phyloP scores from a whole-genome alignment of 2,113 vertebrate species.

The Dermatemys mawii region DNA sequence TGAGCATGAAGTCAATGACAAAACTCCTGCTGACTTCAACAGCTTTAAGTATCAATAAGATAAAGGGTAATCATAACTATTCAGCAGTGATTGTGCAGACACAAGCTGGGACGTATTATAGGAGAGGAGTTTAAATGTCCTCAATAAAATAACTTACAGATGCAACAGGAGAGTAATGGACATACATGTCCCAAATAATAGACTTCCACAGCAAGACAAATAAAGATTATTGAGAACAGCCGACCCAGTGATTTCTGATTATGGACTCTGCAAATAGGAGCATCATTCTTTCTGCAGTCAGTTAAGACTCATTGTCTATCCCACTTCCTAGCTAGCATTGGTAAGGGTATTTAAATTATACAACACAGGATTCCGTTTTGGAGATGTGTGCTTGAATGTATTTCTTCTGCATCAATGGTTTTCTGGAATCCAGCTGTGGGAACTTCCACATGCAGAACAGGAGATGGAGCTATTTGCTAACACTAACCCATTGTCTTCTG shows the following conservation, averaged over 20 bases:
- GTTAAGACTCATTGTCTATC: neutral
- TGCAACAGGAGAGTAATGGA: neutral
- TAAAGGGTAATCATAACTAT: neutral
- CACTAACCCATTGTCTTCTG: neutral
- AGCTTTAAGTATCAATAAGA: neutral
- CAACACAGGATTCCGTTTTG: neutral
- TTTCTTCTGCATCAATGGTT: neutral
- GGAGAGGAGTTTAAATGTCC: neutral
- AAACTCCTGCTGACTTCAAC: neutral
- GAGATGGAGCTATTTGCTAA: constrained; percentile 80
- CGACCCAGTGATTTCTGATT: neutral
- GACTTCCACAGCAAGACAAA: neutral
- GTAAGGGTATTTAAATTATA: neutral
- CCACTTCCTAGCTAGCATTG: neutral
- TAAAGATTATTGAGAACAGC: neutral
- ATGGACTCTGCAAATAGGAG: neutral
- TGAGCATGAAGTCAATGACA: neutral
- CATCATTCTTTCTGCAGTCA: neutral
- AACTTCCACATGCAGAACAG: constrained; percentile 62
- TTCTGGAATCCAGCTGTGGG: neutral
- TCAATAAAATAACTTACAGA: neutral
- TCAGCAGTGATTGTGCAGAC: neutral
- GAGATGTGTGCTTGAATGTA: neutral
- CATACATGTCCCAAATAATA: accelerated
- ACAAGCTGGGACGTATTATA: accelerated